Evolutionary conservation across 2,888 invertebrate genomes (phyloP).

Genomic region (Maniola hyperantus): DNA sequence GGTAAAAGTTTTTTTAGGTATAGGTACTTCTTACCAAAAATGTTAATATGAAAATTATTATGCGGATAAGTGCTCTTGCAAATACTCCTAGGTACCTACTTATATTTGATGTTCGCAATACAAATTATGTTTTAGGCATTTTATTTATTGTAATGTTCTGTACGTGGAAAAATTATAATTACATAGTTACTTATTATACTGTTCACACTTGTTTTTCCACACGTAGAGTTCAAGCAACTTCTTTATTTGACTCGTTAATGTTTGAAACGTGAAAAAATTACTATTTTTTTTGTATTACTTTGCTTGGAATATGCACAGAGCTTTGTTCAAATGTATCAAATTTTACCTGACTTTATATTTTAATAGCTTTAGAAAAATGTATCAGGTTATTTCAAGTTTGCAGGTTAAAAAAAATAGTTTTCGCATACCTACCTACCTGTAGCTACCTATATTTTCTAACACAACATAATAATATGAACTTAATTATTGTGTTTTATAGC

Average conservation of each 20-base stretch:
- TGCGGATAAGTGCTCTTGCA: slow-evolving; percentile 5
- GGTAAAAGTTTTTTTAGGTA: background rate
- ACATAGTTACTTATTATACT: background rate
- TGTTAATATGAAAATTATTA: slow-evolving; percentile 12
- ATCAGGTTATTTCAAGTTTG: too few relatives aligned
- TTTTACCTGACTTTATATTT: too few relatives aligned
- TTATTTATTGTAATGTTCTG: slow-evolving; percentile 17
- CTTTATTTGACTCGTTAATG: background rate
- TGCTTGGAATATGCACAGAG: too few relatives aligned
- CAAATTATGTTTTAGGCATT: slow-evolving; percentile 18
- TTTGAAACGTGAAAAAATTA: background rate
- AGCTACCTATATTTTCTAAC: too few relatives aligned
- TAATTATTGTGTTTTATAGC: too few relatives aligned
- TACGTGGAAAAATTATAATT: slow-evolving; percentile 16
- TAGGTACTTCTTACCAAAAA: background rate
- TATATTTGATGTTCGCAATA: slow-evolving; percentile 19
- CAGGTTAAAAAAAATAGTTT: too few relatives aligned
- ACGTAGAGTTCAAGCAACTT: background rate
- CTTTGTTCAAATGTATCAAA: too few relatives aligned
- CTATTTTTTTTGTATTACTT: background rate
- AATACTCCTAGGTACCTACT: too few relatives aligned
- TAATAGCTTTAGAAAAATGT: too few relatives aligned
- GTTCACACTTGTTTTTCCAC: background rate
- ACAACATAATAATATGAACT: too few relatives aligned
- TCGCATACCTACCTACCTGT: too few relatives aligned